These are phyloP conservation scores for Alethe castanea DNA, from an alignment of 2,113 vertebrate genomes.

Conservation along the genomic window DNA sequence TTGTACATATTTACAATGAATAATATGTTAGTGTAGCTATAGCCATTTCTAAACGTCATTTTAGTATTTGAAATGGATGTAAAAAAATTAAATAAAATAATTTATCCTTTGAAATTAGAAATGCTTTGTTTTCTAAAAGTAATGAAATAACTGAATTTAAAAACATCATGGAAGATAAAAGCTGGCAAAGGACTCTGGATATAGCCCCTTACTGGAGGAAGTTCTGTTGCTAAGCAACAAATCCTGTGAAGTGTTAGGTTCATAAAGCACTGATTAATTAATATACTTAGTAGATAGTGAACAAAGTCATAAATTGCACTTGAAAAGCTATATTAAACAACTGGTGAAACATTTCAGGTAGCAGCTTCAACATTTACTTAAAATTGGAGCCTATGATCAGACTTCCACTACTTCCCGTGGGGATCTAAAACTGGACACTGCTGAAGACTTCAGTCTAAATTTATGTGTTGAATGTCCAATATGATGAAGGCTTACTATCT, in stretches of 20 bases:
- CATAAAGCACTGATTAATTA: conserved; percentile 45
- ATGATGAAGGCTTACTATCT: background rate
- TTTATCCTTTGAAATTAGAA: background rate
- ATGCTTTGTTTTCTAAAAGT: background rate
- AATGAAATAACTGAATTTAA: background rate
- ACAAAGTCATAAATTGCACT: background rate
- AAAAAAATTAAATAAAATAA: background rate
- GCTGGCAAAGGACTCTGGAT: background rate
- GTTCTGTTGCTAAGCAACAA: conserved; percentile 40
- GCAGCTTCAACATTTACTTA: background rate
- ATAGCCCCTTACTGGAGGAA: background rate
- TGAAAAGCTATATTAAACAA: background rate
- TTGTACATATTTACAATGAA: background rate
- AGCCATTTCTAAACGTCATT: background rate
- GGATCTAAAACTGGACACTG: background rate
- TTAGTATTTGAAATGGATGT: background rate
- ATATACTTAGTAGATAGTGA: background rate
- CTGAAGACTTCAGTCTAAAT: background rate
- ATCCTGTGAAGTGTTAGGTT: background rate
- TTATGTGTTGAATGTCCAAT: background rate
- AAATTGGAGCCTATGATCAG: background rate
- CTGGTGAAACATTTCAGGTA: background rate
- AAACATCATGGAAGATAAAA: background rate
- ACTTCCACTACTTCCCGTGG: background rate
- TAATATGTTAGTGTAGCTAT: background rate